Conservation (phyloP, 2,113 vertebrate species). For the Takifugu flavidus region DNA sequence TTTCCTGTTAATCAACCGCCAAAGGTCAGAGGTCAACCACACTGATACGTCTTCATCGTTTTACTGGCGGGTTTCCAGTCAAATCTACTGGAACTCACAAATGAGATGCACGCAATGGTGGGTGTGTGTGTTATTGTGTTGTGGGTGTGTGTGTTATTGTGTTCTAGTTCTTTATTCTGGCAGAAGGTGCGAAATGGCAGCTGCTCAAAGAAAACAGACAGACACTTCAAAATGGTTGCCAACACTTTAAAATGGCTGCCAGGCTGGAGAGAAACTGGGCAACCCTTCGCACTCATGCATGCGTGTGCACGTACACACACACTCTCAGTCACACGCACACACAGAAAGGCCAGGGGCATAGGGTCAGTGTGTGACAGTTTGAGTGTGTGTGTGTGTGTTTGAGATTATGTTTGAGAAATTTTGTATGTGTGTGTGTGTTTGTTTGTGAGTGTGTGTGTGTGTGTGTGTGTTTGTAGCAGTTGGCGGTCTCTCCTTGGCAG, state of each 20-base stretch:
- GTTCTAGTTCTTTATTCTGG: constrained; percentile 75
- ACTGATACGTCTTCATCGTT: constrained; percentile 25
- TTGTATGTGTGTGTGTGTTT: constrained; percentile 45
- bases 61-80: constrained; percentile 32
- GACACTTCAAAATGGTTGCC: constrained; percentile 97
- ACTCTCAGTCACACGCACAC: constrained; percentile 7
- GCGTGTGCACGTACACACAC: constrained; percentile 17
- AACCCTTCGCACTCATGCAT: constrained; percentile 5
- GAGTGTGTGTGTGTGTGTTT: constrained; percentile 31
- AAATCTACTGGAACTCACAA: neutral
- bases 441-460: constrained; percentile 71
- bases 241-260: constrained; percentile 97
- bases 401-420: constrained; percentile 72
- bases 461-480: constrained; percentile 79
- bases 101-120: neutral
- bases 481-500: constrained; percentile 88
- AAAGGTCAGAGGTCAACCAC: constrained; percentile 38
- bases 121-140: constrained; percentile 6
- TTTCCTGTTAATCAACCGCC: constrained; percentile 13
- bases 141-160: constrained; percentile 12
- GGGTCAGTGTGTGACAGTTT: constrained; percentile 29
- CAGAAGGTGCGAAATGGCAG: constrained; percentile 75
- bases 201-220: constrained; percentile 81
- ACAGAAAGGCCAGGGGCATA: constrained; percentile 1
- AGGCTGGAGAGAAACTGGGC: constrained; percentile 64